Conservation (phyloP, 2,888 invertebrate genomes). For the Conops quadrifasciatus region DNA sequence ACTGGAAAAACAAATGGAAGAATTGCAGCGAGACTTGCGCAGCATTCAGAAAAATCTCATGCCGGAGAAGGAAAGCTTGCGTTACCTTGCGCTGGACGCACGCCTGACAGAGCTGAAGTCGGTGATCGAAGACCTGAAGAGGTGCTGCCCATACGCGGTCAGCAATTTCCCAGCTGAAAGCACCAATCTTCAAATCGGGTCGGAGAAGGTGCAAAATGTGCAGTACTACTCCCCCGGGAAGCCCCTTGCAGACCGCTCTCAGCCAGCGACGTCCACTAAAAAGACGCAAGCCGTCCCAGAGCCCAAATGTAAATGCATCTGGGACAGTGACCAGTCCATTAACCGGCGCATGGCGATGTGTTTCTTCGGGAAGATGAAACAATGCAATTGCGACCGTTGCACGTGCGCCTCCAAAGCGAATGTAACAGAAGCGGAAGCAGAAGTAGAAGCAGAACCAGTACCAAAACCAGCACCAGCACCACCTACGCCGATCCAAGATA, state of each 20-base stretch:
- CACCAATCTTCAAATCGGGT: not conserved
- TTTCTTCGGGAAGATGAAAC: conserved; percentile 1
- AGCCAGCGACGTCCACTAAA: not conserved
- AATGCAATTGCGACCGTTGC: not conserved
- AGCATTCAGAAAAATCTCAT: conserved; percentile 37
- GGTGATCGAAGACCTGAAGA: conserved; percentile 38
- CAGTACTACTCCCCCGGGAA: not conserved
- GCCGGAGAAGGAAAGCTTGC: conserved; percentile 35
- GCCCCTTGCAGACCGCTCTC: too few species aligned
- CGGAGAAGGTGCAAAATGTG: not conserved
- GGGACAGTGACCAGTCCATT: not conserved
- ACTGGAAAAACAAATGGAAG: conserved; percentile 40
- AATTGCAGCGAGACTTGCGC: conserved; percentile 37
- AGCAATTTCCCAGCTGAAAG: not conserved
- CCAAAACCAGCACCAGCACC: not conserved
- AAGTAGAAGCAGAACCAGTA: not conserved
- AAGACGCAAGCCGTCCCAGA: not conserved
- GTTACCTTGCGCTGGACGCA: conserved; percentile 29
- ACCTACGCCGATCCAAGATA: not conserved
- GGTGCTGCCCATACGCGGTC: not conserved
- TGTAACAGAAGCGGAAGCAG: not conserved
- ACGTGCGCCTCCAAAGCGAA: not conserved
- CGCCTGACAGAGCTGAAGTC: conserved; percentile 39
- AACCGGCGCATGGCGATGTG: conserved; percentile 10
- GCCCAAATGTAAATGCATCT: not conserved